These are phyloP conservation scores for Leptopilina myrica DNA, from an alignment of 2,888 invertebrate species.

Conservation along the genomic window DNA sequence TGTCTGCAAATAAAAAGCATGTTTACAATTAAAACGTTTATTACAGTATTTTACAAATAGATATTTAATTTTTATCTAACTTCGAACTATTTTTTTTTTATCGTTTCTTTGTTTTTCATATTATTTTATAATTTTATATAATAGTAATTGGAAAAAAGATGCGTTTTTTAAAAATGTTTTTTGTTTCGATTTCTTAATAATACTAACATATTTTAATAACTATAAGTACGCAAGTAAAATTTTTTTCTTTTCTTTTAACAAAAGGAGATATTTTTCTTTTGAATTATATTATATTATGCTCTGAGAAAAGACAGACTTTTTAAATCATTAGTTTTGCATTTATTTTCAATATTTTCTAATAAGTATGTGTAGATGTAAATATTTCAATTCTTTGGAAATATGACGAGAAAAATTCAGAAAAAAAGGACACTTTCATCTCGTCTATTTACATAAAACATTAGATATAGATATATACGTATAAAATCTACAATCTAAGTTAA, in stretches of 20 bases:
- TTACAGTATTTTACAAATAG: constrained; percentile 38
- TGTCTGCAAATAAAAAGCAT: not conserved
- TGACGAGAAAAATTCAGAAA: not conserved
- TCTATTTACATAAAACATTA: constrained; percentile 11
- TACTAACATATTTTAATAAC: constrained; percentile 16
- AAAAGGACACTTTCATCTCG: not conserved
- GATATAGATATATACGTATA: constrained; percentile 28
- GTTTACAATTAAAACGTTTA: constrained; percentile 25
- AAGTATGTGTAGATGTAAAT: not conserved
- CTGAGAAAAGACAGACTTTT: not conserved
- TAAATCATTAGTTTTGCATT: not conserved
- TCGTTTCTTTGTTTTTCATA: no score
- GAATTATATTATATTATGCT: no score
- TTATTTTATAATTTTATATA: not conserved
- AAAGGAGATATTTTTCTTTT: not conserved
- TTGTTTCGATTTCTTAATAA: not conserved
- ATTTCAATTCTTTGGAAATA: constrained; percentile 9
- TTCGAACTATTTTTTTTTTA: constrained; percentile 12
- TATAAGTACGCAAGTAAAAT: constrained; percentile 29
- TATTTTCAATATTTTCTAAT: not conserved
- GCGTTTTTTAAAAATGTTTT: not conserved
- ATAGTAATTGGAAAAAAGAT: constrained; percentile 1
- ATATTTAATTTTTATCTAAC: constrained; percentile 29
- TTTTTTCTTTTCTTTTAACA: not conserved
- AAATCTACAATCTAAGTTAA: constrained; percentile 23